These are phyloP conservation scores for Melierax canorus DNA, from an alignment of 2,113 vertebrate species.

Conservation along the genomic window DNA sequence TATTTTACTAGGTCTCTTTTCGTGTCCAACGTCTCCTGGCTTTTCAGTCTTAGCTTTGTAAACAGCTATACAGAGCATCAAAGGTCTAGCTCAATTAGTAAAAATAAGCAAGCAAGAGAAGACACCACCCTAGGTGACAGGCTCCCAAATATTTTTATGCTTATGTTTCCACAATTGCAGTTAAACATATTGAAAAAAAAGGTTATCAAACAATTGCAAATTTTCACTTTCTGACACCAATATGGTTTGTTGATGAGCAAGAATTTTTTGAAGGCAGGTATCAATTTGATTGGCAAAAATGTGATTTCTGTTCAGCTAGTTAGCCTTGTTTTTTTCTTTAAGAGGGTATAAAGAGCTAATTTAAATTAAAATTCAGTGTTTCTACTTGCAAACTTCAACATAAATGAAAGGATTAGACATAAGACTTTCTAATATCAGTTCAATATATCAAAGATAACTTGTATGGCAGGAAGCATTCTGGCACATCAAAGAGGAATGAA, in stretches of 20 bases:
- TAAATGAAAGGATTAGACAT: constrained; percentile 48
- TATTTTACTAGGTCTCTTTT: not conserved
- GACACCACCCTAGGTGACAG: not conserved
- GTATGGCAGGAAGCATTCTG: not conserved
- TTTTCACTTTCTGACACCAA: not conserved
- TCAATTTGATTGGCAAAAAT: not conserved
- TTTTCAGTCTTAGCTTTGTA: not conserved
- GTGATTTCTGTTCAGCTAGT: not conserved
- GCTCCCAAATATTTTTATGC: not conserved
- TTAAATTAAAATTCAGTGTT: constrained; percentile 24
- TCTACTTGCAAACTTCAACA: constrained; percentile 28
- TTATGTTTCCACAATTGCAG: not conserved
- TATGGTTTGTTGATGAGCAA: not conserved
- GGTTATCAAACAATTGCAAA: not conserved
- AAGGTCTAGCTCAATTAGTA: not conserved
- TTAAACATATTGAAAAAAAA: not conserved
- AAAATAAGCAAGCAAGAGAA: not conserved
- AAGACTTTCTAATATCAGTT: constrained; percentile 20
- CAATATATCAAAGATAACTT: constrained; percentile 4
- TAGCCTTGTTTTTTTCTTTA: not conserved
- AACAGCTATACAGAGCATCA: not conserved
- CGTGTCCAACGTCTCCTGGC: not conserved
- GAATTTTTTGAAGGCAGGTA: not conserved
- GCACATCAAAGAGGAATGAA: constrained; percentile 31
- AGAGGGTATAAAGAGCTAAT: not conserved